Evolutionary conservation across 1,140 invertebrate species (phyloP).

Genomic region (Colletes gigas): DNA sequence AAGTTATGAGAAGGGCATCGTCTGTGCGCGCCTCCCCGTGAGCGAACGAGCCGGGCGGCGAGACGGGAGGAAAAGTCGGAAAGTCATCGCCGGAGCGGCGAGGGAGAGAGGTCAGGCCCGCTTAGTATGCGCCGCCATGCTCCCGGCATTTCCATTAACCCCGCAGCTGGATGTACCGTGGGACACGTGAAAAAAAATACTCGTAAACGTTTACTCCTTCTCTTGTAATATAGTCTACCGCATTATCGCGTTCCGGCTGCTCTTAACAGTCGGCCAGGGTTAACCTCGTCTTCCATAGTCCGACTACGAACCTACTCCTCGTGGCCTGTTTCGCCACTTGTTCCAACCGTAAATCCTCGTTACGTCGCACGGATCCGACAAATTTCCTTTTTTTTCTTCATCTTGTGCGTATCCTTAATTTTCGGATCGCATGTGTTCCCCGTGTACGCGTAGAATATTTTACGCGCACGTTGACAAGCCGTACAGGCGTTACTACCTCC

Average conservation of each 20-base stretch:
- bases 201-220: slow-evolving; percentile 1
- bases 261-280: neutral
- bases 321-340: neutral
- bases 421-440: neutral
- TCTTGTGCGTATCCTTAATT: too few species aligned
- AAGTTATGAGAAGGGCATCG: slow-evolving; percentile 46
- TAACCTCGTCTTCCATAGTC: neutral
- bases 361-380: too few species aligned
- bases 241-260: slow-evolving; percentile 20
- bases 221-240: neutral
- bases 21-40: neutral
- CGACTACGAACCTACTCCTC: neutral
- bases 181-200: slow-evolving; percentile 29
- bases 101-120: slow-evolving; percentile 6
- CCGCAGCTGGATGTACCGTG: slow-evolving; percentile 20
- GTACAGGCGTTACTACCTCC: neutral
- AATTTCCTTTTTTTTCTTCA: too few species aligned
- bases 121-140: slow-evolving; percentile 50
- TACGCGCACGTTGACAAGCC: neutral
- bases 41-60: too few species aligned
- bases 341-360: too few species aligned
- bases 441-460: neutral
- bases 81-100: slow-evolving; percentile 32
- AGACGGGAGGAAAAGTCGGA: slow-evolving; percentile 51
- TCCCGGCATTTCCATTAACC: slow-evolving; percentile 47